Percentiles rank a stretch among this genome's conserved stretches.
phyloP scores from a whole-genome alignment of 2,888 invertebrate genomes.

The Mellilla xanthometata region DNA sequence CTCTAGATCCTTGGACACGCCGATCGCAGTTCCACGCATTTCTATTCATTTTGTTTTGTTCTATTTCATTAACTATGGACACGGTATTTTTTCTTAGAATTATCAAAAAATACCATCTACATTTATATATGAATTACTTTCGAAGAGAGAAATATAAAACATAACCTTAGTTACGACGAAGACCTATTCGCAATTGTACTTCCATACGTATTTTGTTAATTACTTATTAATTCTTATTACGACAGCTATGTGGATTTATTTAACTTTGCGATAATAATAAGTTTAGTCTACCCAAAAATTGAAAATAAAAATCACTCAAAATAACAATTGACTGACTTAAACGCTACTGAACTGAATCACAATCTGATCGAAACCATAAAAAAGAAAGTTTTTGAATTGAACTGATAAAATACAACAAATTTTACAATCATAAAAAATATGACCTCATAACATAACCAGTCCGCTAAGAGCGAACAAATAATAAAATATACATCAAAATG shows the following conservation, averaged over 20 bases:
- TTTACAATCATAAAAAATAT: constrained; percentile 76
- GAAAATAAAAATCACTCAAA: constrained; percentile 53
- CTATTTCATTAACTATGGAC: constrained; percentile 64
- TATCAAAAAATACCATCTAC: constrained; percentile 72
- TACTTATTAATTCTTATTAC: constrained; percentile 65
- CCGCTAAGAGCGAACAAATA: constrained; percentile 73
- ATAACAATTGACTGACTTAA: constrained; percentile 61
- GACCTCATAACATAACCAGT: constrained; percentile 74
- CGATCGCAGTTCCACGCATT: constrained; percentile 46
- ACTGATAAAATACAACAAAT: constrained; percentile 78
- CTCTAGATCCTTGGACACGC: constrained; percentile 60
- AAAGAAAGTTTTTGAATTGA: constrained; percentile 65
- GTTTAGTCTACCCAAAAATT: constrained; percentile 43
- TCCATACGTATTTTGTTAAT: constrained; percentile 80
- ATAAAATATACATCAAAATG: constrained; percentile 83
- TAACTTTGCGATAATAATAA: constrained; percentile 50
- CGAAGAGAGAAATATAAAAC: constrained; percentile 60
- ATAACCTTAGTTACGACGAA: constrained; percentile 58
- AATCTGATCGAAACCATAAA: constrained; percentile 61
- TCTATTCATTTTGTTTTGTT: constrained; percentile 51
- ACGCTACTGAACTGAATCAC: constrained; percentile 62
- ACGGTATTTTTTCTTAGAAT: constrained; percentile 63
- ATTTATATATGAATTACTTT: constrained; percentile 53
- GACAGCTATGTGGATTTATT: constrained; percentile 58
- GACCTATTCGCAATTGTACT: constrained; percentile 77